Base-by-base conservation (phyloP, 2,888 invertebrate species). In the Palloptera scutellata region DNA sequence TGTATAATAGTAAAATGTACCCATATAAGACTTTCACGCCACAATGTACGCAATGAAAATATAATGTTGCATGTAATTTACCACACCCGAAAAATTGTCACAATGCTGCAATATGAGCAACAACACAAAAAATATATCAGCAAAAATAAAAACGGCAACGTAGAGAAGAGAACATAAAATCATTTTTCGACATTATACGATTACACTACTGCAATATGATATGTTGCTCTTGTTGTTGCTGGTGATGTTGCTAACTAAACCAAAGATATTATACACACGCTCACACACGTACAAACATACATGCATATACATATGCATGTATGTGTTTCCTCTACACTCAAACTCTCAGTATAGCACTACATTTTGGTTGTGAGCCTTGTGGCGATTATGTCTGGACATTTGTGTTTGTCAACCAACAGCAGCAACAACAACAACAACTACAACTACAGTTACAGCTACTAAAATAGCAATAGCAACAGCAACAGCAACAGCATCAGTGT, bases 321-420 rank as follows among this genome's bases (percentile, higher is more conserved):
- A 30, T 30, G 30, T 30, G 30, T 6, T 30, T 30, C 6, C 30
- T 6, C 30, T 4, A 2, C 2, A 2, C 30, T 6, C 30, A 11
- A 11, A 53, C 53, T 53, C 17, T 11, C 53, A 17, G 53, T 19
- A n/a, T 12, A n/a, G 19, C 53, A 30, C 53, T n/a, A 17, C 9
- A 53, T 53, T n/a, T 19, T n/a, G n/a, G 19, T 12, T 42, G 45
- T 64, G 60, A 64, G 57, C 68, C 68, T 68, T 64, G 59, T 42
- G 67, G 69, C 66, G 66, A 66, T 66, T 66, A 63, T 60, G 60
- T 63, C 54, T 59, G 66, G 62, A 63, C 60, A 45, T 41, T 53
- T 43, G 61, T 61, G 63, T 60, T 54, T 54, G 52, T 52, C 52
- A 61, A 60, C 20, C 13, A 60, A 40, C 59, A 60, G 12, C 41